Evolutionary conservation across 2,888 invertebrate species (phyloP).

Genomic region (Aphrophora alni): DNA sequence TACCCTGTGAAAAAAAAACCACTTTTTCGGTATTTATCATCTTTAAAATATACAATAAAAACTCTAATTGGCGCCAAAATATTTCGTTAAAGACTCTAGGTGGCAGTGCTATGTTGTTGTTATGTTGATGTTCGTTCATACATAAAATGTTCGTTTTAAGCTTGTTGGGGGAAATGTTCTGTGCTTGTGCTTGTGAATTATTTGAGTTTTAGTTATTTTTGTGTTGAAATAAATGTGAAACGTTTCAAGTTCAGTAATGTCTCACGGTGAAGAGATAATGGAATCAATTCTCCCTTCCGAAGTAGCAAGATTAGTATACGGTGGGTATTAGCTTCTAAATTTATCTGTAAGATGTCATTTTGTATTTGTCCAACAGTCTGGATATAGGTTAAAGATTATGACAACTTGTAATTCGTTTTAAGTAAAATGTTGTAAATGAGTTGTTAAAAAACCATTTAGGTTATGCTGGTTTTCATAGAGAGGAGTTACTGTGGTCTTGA

Average conservation of each 20-base stretch:
- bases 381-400: too few species aligned
- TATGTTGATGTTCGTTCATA: not conserved
- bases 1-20: too few species aligned
- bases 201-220: not conserved
- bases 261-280: not conserved
- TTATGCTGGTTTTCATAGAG: too few species aligned
- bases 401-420: too few species aligned
- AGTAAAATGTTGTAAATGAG: too few species aligned
- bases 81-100: not conserved
- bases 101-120: not conserved
- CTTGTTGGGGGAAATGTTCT: not conserved
- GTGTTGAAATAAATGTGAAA: not conserved
- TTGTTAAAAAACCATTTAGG: too few species aligned
- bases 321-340: not conserved
- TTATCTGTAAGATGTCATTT: not conserved
- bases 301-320: not conserved
- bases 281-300: not conserved
- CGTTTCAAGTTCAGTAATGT: not conserved
- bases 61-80: not conserved
- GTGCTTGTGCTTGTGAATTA: not conserved
- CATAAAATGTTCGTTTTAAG: not conserved
- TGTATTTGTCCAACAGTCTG: too few species aligned
- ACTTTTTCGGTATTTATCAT: too few species aligned
- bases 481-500: too few species aligned
- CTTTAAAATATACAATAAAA: too few species aligned